phyloP scores from a whole-genome alignment of 2,888 invertebrate genomes.

The Nezara viridula region DNA sequence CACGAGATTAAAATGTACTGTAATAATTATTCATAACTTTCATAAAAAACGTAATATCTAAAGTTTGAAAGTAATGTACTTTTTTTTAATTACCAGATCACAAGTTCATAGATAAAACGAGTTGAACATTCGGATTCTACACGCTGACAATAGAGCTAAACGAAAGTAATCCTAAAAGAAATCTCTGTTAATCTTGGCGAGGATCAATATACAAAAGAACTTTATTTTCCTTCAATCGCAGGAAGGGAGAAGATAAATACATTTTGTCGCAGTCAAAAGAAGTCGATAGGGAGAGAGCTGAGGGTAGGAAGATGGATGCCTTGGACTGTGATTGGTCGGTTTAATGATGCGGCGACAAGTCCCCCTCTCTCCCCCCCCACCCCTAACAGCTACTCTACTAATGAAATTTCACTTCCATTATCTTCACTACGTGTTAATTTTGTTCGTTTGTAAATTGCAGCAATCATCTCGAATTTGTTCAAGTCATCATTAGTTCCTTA shows the following conservation, averaged over 20 bases:
- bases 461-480: neutral
- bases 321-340: conserved; percentile 19
- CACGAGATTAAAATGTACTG: too few species aligned
- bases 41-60: too few species aligned
- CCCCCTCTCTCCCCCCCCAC: neutral
- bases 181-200: conserved; percentile 7
- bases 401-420: conserved; percentile 32
- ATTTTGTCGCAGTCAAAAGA: conserved; percentile 36
- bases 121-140: neutral
- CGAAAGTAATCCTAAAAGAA: neutral
- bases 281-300: neutral
- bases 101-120: too few species aligned
- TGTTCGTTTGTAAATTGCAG: neutral
- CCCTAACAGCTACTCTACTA: conserved; percentile 13
- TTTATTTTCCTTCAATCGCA: conserved; percentile 3
- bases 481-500: neutral
- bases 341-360: conserved; percentile 40
- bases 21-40: too few species aligned
- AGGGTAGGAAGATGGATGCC: conserved; percentile 4
- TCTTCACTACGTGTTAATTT: conserved; percentile 15
- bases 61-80: too few species aligned
- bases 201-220: neutral
- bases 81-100: too few species aligned
- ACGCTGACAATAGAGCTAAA: neutral
- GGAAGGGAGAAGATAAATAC: conserved; percentile 14